Conservation (phyloP, 1,140 invertebrate species). For the Pogonognathellus flavescens region DNA sequence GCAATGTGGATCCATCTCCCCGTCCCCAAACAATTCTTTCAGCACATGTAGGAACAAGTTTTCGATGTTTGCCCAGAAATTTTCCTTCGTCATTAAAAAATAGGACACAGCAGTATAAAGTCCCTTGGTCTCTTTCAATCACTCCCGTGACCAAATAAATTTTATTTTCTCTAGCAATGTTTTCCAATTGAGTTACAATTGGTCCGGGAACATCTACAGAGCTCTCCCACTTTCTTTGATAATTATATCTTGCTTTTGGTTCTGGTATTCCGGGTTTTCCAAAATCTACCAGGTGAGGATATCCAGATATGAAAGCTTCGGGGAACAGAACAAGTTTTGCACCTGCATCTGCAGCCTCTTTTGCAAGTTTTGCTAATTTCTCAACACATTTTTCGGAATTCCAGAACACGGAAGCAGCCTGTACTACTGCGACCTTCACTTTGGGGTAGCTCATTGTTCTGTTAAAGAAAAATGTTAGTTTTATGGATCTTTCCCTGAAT, state of each 20-base stretch:
- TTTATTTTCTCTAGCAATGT: slow-evolving; percentile 52
- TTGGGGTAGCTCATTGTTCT: too few species aligned
- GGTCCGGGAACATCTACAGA: slow-evolving; percentile 62
- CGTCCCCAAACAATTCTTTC: slow-evolving; percentile 62
- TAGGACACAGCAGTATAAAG: slow-evolving; percentile 64
- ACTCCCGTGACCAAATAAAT: slow-evolving; percentile 57
- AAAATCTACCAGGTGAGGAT: neutral
- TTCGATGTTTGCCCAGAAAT: slow-evolving; percentile 62
- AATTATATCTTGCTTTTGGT: neutral
- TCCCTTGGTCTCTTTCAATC: slow-evolving; percentile 54
- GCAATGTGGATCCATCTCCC: slow-evolving; percentile 60
- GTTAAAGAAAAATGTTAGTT: too few species aligned
- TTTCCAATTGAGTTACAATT: slow-evolving; percentile 40
- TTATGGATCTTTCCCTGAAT: too few species aligned
- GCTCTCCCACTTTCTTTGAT: slow-evolving; percentile 55
- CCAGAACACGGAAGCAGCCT: neutral
- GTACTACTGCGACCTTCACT: slow-evolving; percentile 5
- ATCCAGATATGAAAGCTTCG: slow-evolving; percentile 17
- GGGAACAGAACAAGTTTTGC: slow-evolving; percentile 23
- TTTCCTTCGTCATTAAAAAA: slow-evolving; percentile 61
- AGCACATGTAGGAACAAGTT: slow-evolving; percentile 58
- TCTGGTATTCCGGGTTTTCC: neutral
- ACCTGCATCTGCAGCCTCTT: slow-evolving; percentile 8
- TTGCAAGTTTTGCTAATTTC: neutral
- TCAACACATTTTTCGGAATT: neutral